Conservation (phyloP, 2,888 invertebrate genomes). For the Caenorhabditis macrosperma region DNA sequence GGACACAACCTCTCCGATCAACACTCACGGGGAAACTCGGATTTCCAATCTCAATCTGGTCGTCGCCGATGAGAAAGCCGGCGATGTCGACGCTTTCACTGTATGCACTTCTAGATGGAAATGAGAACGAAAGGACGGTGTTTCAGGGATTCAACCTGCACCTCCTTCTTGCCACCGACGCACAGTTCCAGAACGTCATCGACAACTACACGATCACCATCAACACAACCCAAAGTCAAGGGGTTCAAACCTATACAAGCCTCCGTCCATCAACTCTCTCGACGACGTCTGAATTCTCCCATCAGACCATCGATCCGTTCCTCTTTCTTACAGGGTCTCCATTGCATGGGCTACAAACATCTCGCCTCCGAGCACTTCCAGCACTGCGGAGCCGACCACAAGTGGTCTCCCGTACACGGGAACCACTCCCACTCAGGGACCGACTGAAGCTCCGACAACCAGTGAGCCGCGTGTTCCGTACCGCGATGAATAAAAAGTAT, state of each 20-base stretch:
- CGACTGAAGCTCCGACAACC: constrained; percentile 15
- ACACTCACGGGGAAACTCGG: constrained; percentile 21
- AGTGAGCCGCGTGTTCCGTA: not conserved
- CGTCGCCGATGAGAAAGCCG: constrained; percentile 13
- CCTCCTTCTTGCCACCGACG: constrained; percentile 5
- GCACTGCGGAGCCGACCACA: not conserved
- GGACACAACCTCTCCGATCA: not conserved
- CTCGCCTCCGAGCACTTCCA: constrained; percentile 22
- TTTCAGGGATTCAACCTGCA: constrained; percentile 40
- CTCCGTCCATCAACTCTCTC: constrained; percentile 17
- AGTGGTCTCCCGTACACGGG: constrained; percentile 20
- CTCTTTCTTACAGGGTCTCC: constrained; percentile 19
- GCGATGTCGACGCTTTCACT: constrained; percentile 12
- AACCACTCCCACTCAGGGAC: constrained; percentile 14
- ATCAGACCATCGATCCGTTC: not conserved
- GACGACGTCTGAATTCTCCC: constrained; percentile 38
- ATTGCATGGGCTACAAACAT: constrained; percentile 56
- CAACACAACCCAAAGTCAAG: constrained; percentile 18
- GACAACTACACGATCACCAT: constrained; percentile 31
- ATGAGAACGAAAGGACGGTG: too few species aligned
- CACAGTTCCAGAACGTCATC: constrained; percentile 6
- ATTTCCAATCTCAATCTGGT: constrained; percentile 38
- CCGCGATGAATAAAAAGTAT: not conserved
- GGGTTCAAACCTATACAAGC: constrained; percentile 30
- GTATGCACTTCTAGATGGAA: too few species aligned